Evolutionary conservation across 2,113 vertebrate genomes (phyloP).

Genomic region (rabbit (Oryctolagus cuniculus)): mOryCun1.1 NC_091436.1:139714001-139714500

Average conservation of each 20-base stretch:
- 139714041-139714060: conserved; percentile 92
- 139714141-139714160: too few relatives aligned
- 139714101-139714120: conserved; percentile 92
- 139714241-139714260: too few relatives aligned
- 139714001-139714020: conserved; percentile 95
- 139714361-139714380: conserved; percentile 94
- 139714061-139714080: conserved; percentile 93
- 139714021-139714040: conserved; percentile 96
- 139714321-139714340: not conserved
- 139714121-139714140: conserved; percentile 91
- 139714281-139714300: not conserved
- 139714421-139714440: too few relatives aligned
- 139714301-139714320: not conserved
- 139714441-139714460: not conserved
- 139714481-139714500: not conserved
- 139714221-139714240: not conserved
- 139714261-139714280: not conserved
- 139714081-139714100: conserved; percentile 95
- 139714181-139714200: too few relatives aligned
- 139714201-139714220: not conserved
- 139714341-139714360: conserved; percentile 80
- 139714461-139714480: not conserved
- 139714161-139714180: not conserved
- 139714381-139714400: conserved; percentile 94
- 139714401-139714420: conserved; percentile 87